Conservation (phyloP, 2,888 invertebrate species). For the Halictus quadricinctus region DNA sequence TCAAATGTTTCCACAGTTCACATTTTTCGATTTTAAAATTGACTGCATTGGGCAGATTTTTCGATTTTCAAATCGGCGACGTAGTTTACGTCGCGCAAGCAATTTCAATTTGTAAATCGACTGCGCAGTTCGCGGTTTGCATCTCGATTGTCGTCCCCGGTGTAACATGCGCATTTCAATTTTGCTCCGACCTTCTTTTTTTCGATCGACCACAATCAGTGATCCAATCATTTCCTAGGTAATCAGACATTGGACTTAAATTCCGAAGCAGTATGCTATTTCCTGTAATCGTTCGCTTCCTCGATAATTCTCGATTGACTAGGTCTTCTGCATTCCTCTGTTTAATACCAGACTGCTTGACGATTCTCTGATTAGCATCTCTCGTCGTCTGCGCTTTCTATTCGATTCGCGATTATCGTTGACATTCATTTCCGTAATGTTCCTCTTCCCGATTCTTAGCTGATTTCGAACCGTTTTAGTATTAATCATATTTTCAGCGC, state of each 20-base stretch:
- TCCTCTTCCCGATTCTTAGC: background rate
- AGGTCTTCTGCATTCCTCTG: background rate
- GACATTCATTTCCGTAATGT: background rate
- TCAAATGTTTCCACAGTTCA: no score
- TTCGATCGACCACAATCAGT: background rate
- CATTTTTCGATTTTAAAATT: no score
- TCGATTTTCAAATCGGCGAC: no score
- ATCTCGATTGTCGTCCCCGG: background rate
- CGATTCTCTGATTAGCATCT: background rate
- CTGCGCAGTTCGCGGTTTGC: background rate
- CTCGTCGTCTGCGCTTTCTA: background rate
- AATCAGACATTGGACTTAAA: background rate
- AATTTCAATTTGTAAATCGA: no score
- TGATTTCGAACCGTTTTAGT: background rate
- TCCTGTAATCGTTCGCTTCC: slow-evolving; percentile 1
- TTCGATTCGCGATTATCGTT: background rate
- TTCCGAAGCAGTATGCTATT: background rate
- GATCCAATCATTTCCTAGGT: slow-evolving; percentile 4
- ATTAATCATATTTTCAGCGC: background rate
- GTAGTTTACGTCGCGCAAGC: no score
- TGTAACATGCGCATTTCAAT: background rate
- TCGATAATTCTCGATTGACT: background rate
- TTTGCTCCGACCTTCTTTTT: background rate
- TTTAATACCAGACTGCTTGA: background rate
- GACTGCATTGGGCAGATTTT: no score